Base-by-base conservation (phyloP, 2,113 vertebrate species). In the Hylia prasina region DNA sequence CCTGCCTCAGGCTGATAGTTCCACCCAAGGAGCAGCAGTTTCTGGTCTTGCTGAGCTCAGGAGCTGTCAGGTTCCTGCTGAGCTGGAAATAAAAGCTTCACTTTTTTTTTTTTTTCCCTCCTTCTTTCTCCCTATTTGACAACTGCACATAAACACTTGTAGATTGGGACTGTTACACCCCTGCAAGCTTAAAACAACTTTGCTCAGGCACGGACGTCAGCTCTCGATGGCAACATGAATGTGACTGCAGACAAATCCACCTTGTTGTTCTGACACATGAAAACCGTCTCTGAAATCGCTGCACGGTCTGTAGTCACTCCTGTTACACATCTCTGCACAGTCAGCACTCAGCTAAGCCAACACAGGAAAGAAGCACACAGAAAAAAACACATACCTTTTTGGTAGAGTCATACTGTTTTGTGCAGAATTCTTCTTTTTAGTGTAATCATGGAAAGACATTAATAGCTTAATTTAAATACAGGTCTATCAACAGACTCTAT, bases 201-300 rank as follows among this genome's bases (percentile, higher is more conserved):
- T 48, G 66, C 82, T 85, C 39, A 54, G 61, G 57, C 63, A 87
- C 4, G 12, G 82, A 61, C 1, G 24, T 92, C 92, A 96, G 71
- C 82, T 90, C 79, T 66, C 0, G 0, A 35, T 45, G 63, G 42
- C 79, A 83, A 90, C 9, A 1, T 7, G 68, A 95, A 72, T 10
- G 33, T 63, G 75, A 93, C 86, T 86, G 80, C 88, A 93, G 58
- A 81, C 50, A 93, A 92, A 93, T 77, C 68, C 86, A 77, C 68
- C 37, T 80, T 72, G 50, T 40, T 80, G 44, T 58, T 90, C 86
- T 92, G 88, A 93, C 82, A 94, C 70, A 73, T 16, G 42, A 70
- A 94, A 95, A 73, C 58, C 13, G 13, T 15, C 79, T 80, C 82
- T 44, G 90, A 94, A 94, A 93, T 58, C 5, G 4, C 58, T 51